phyloP scores from a whole-genome alignment of 1,140 invertebrate genomes.

The Drosophila serrata region DNA sequence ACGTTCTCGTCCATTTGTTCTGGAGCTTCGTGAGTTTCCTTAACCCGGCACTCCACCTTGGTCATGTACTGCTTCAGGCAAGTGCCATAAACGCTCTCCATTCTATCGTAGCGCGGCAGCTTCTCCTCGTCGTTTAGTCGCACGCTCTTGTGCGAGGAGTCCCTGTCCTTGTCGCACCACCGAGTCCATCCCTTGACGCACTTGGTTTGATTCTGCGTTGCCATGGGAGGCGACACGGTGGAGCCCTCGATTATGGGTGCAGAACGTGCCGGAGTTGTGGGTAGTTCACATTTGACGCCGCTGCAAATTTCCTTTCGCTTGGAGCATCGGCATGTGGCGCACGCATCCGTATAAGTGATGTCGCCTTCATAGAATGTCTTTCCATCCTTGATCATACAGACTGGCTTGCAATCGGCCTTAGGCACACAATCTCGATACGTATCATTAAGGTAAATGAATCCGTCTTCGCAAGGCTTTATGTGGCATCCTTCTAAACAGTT shows the following conservation, averaged over 20 bases:
- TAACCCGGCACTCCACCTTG: constrained; percentile 91
- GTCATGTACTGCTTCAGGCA: constrained; percentile 87
- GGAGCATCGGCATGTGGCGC: constrained; percentile 91
- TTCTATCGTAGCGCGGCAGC: constrained; percentile 74
- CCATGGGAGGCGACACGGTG: constrained; percentile 34
- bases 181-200: constrained; percentile 90
- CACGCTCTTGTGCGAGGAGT: constrained; percentile 71
- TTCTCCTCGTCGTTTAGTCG: constrained; percentile 82
- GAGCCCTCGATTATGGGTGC: constrained; percentile 44
- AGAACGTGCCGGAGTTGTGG: constrained; percentile 51
- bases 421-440: constrained; percentile 91
- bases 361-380: constrained; percentile 92
- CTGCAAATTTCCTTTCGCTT: constrained; percentile 89
- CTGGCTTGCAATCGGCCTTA: constrained; percentile 89
- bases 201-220: constrained; percentile 69
- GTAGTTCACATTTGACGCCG: constrained; percentile 88
- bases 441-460: constrained; percentile 90
- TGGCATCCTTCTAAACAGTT: constrained; percentile 91
- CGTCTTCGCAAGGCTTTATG: constrained; percentile 89
- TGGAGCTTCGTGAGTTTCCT: constrained; percentile 87
- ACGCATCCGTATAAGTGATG: constrained; percentile 90
- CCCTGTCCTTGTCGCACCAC: constrained; percentile 90
- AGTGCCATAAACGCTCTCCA: constrained; percentile 70
- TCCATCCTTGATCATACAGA: constrained; percentile 89
- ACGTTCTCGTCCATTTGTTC: constrained; percentile 91